Percentiles rank a stretch among this genome's conserved stretches.
Evolutionary conservation across 2,113 vertebrate species (phyloP).

Genomic region (Tympanuchus pallidicinctus): DNA sequence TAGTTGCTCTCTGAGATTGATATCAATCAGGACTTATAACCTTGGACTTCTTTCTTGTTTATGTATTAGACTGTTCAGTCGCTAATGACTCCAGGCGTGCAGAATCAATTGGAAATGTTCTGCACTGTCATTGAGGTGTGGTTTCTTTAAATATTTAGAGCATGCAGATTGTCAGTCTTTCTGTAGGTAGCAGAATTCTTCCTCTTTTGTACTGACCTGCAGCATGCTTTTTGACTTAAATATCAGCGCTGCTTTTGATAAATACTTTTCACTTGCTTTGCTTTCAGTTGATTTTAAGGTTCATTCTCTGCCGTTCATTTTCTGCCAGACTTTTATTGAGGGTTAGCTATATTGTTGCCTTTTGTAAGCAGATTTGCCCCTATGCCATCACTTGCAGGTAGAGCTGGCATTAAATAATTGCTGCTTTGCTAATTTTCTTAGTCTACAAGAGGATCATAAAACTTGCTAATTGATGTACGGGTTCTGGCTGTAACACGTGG

Average conservation of each 20-base stretch:
- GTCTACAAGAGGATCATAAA: background rate
- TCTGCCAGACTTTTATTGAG: background rate
- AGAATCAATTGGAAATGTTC: constrained; percentile 7
- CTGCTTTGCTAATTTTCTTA: background rate
- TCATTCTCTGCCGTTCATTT: background rate
- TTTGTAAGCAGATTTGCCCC: background rate
- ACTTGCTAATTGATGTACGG: background rate
- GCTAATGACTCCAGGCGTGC: background rate
- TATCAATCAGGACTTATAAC: background rate
- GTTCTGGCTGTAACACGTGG: background rate
- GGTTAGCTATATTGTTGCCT: background rate
- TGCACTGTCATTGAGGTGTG: background rate
- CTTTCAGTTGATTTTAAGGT: background rate
- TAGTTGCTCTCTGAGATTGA: background rate
- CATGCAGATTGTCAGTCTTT: background rate
- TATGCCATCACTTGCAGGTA: background rate
- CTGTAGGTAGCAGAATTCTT: background rate
- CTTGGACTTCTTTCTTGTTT: constrained; percentile 11
- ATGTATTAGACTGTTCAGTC: background rate
- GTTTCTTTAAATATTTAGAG: constrained; percentile 19
- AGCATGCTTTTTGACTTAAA: background rate
- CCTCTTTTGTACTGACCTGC: background rate
- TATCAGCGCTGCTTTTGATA: background rate
- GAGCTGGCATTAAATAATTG: background rate
- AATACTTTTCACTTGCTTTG: background rate